These are phyloP conservation scores for Dasypogon diadema DNA, from an alignment of 2,888 invertebrate species.

Conservation along the genomic window DNA sequence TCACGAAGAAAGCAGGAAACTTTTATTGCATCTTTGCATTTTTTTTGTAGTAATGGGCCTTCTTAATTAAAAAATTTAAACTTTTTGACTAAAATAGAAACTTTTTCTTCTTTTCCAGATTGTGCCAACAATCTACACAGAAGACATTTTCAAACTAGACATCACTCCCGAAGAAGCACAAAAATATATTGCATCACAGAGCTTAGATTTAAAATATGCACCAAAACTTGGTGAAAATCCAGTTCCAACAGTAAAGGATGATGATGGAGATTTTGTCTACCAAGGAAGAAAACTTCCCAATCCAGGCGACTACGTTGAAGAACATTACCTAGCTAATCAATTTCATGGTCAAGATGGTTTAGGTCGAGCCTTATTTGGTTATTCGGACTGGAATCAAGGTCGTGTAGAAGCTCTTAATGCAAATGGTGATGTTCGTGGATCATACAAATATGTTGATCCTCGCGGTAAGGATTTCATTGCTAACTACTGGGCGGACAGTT, in stretches of 20 bases:
- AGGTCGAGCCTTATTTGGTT: conserved; percentile 80
- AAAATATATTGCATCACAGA: conserved; percentile 65
- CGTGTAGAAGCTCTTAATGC: conserved; percentile 78
- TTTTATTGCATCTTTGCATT: too few species aligned
- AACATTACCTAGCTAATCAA: conserved; percentile 78
- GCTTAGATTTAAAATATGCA: conserved; percentile 70
- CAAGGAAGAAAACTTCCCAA: conserved; percentile 74
- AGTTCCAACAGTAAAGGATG: conserved; percentile 66
- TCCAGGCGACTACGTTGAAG: conserved; percentile 77
- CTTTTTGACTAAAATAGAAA: too few species aligned
- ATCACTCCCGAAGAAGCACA: conserved; percentile 71
- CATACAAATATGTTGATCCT: conserved; percentile 77
- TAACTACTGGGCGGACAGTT: conserved; percentile 79
- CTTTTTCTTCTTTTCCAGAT: conserved; percentile 54
- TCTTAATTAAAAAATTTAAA: too few species aligned
- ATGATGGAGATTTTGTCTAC: conserved; percentile 65
- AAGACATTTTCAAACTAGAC: conserved; percentile 70
- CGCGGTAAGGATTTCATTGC: conserved; percentile 67
- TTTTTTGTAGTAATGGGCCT: too few species aligned
- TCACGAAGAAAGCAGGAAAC: too few species aligned
- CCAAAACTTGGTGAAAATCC: conserved; percentile 72
- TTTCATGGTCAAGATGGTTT: conserved; percentile 80
- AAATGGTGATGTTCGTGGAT: conserved; percentile 77
- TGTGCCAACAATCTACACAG: conserved; percentile 63
- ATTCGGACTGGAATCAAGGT: conserved; percentile 79